phyloP scores from a whole-genome alignment of 2,797 vertebrate genomes.

The Cynodonichthys magdalenae region DNA sequence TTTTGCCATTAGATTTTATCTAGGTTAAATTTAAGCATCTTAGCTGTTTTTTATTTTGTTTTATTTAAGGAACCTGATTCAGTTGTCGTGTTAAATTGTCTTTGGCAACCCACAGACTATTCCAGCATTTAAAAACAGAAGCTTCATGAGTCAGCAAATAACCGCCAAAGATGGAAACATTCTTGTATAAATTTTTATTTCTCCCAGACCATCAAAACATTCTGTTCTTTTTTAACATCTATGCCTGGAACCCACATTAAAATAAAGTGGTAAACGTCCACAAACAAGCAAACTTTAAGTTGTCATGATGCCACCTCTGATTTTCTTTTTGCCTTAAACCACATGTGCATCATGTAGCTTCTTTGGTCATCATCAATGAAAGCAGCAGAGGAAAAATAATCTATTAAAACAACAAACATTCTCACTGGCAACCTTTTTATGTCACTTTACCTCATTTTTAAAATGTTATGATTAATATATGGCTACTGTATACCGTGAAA shows the following conservation, averaged over 20 bases:
- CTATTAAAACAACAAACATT: too few species aligned
- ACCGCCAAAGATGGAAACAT: conserved; percentile 49
- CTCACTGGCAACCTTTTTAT: too few species aligned
- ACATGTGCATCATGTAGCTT: conserved; percentile 24
- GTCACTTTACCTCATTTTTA: too few species aligned
- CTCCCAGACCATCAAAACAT: conserved; percentile 2
- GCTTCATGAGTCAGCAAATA: conserved; percentile 39
- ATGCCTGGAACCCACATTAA: neutral
- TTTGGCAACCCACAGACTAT: conserved; percentile 59
- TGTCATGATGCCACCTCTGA: conserved; percentile 11
- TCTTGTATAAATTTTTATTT: conserved; percentile 45
- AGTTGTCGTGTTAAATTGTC: conserved; percentile 64
- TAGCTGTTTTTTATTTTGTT: conserved; percentile 9
- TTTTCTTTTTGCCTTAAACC: conserved; percentile 21
- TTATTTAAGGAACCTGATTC: conserved; percentile 38
- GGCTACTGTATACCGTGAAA: neutral
- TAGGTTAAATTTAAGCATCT: too few species aligned
- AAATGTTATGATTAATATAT: too few species aligned
- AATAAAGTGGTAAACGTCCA: neutral
- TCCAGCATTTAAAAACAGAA: conserved; percentile 53
- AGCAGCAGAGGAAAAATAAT: neutral
- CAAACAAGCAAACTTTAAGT: conserved; percentile 4
- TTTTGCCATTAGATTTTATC: too few species aligned
- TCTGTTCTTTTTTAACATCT: too few species aligned
- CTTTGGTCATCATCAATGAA: conserved; percentile 1